Evolutionary conservation across 2,888 invertebrate genomes (phyloP).

Genomic region (Eilema caniola): DNA sequence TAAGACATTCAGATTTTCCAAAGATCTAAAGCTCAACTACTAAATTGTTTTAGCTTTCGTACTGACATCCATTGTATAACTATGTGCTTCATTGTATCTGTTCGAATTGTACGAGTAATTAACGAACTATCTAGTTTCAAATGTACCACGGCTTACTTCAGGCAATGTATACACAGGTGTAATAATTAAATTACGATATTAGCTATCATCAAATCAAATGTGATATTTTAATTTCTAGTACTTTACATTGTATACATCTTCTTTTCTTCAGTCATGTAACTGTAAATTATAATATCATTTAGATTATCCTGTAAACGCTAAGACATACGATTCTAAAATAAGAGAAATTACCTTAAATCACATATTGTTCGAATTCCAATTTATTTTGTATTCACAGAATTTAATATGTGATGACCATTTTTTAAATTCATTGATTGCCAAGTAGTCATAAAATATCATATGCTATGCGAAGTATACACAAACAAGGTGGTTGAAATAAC

Average conservation of each 20-base stretch:
- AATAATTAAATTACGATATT: slow-evolving; percentile 23
- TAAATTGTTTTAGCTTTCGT: slow-evolving; percentile 76
- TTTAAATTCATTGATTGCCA: neutral
- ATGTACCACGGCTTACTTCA: slow-evolving; percentile 44
- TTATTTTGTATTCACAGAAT: slow-evolving; percentile 8
- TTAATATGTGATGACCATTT: slow-evolving; percentile 1
- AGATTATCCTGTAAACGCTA: slow-evolving; percentile 25
- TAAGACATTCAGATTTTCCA: slow-evolving; percentile 83
- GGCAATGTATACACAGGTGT: slow-evolving; percentile 32
- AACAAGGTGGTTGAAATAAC: neutral
- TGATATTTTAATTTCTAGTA: slow-evolving; percentile 61
- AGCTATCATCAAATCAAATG: slow-evolving; percentile 60
- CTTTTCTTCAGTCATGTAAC: slow-evolving; percentile 27
- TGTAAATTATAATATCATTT: slow-evolving; percentile 30
- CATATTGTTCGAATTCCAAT: slow-evolving; percentile 1
- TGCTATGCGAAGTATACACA: slow-evolving; percentile 25
- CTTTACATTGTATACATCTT: slow-evolving; percentile 46
- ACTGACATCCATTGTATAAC: slow-evolving; percentile 51
- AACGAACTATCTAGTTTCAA: slow-evolving; percentile 36
- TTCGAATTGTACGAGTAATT: slow-evolving; percentile 27
- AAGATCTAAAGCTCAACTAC: slow-evolving; percentile 85
- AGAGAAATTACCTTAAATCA: slow-evolving; percentile 4
- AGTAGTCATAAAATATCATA: slow-evolving; percentile 16
- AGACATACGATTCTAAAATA: slow-evolving; percentile 20
- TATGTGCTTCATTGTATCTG: slow-evolving; percentile 22